These are phyloP conservation scores for Vulpes ferrilata DNA, from an alignment of 2,113 vertebrate species.

Conservation along the genomic window DNA sequence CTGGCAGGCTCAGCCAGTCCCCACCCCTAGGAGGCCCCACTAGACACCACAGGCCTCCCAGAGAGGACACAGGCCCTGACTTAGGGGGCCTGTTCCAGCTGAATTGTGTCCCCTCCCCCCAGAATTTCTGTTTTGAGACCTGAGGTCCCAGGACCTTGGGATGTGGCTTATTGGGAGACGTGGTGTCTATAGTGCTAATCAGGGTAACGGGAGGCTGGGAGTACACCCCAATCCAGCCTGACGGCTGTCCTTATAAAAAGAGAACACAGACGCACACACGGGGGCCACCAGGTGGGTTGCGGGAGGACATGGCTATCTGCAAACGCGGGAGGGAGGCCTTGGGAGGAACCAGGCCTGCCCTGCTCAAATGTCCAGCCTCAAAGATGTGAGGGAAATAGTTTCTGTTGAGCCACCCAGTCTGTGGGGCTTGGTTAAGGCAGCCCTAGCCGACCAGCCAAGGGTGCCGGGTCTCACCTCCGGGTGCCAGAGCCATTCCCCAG, in stretches of 20 bases:
- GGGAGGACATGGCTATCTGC: background rate
- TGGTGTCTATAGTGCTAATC: background rate
- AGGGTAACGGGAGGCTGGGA: rapidly evolving
- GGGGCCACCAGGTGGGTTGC: rapidly evolving
- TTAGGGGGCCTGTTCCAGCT: background rate
- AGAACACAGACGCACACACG: background rate
- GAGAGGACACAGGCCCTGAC: background rate
- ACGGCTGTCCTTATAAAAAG: rapidly evolving
- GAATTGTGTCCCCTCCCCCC: background rate
- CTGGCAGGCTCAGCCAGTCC: background rate
- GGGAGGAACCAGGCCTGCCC: background rate
- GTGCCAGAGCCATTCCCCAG: no score
- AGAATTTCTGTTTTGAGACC: background rate
- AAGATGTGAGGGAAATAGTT: rapidly evolving
- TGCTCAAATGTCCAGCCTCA: background rate
- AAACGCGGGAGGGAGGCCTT: no score
- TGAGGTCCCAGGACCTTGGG: background rate
- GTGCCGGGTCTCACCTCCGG: background rate
- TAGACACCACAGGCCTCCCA: rapidly evolving
- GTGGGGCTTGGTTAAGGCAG: background rate
- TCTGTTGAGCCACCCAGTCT: background rate
- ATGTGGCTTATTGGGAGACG: background rate
- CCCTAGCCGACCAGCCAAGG: background rate
- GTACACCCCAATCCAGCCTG: background rate
- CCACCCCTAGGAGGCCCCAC: background rate